Evolutionary conservation across 2,888 invertebrate genomes (phyloP), one percentile per base, ranked within the genome.

Genomic region (Chironomus tentans): DNA sequence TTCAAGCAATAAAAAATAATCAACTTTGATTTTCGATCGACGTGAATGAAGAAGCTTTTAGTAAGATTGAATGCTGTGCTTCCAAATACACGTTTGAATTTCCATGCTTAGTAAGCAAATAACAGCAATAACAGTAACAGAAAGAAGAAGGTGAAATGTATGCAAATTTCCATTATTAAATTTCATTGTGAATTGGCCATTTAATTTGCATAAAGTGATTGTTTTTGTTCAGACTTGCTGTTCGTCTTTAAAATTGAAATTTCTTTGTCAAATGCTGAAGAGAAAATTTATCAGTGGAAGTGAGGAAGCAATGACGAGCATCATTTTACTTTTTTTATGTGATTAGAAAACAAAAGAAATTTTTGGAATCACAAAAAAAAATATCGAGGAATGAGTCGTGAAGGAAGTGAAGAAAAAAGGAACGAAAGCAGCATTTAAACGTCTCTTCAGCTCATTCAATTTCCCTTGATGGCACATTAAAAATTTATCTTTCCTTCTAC

Each of bases 201-300:
- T 72, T 50, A 61, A 72, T 72, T 72, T 62, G 46, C 72, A 72
- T 72, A 72, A 61, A 56, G 38, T 72, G 72, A 72, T 72, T 72
- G 72, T 62, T 72, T 72, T 65, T n/a, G n/a, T n/a, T 65, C 38
- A 38, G 70, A 18, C n/a, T 56, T 70, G 12, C 13, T 65, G 12
- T 7, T 12, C 22, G 13, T 65, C 65, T 68, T 38, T 1, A 38
- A 28, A 65, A 4, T 12, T 65, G 6, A 18, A 12, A 65, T 18
- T 65, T 24, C 10, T 65, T 24, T 24, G 22, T 65, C 65, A 65
- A 10, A 10, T 50, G n/a, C 18, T 18, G 18, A 56, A 56, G 6
- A 18, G 5, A 56, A 56, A 7, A 38, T 38, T 38, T 38, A 38
- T 38, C 38, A 38, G 10, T 38, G 38, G 18, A 56, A 15, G 56